phyloP scores from a whole-genome alignment of 2,113 vertebrate genomes.

The Emydura subglobosa region DNA sequence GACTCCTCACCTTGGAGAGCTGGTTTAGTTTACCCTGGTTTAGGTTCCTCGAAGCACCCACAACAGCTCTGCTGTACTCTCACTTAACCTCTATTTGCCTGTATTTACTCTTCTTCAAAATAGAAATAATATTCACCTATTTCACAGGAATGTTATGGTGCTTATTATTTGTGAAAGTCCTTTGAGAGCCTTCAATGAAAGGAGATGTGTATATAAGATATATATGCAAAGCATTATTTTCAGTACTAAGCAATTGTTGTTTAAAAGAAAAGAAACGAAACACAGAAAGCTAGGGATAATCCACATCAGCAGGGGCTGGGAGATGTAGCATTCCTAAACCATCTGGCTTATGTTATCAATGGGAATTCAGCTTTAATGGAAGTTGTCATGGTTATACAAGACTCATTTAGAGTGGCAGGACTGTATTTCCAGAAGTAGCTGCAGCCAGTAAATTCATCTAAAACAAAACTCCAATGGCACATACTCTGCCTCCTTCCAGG shows the following conservation, averaged over 20 bases:
- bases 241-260: neutral
- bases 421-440: neutral
- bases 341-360: neutral
- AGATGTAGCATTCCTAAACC: neutral
- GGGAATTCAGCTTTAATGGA: neutral
- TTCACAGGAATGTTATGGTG: neutral
- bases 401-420: neutral
- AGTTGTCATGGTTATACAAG: neutral
- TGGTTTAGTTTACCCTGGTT: neutral
- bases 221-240: neutral
- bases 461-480: fast-evolving
- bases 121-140: neutral
- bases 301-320: neutral
- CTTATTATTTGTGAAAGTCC: neutral
- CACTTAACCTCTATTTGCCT: neutral
- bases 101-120: neutral
- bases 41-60: neutral
- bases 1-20: neutral
- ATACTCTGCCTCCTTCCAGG: fast-evolving
- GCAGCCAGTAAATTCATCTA: neutral
- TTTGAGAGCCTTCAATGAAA: neutral
- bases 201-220: neutral
- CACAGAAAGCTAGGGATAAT: neutral
- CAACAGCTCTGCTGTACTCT: neutral
- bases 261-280: neutral